Evolutionary conservation across 2,113 vertebrate genomes (phyloP).

Genomic region (Vidua chalybeata): DNA sequence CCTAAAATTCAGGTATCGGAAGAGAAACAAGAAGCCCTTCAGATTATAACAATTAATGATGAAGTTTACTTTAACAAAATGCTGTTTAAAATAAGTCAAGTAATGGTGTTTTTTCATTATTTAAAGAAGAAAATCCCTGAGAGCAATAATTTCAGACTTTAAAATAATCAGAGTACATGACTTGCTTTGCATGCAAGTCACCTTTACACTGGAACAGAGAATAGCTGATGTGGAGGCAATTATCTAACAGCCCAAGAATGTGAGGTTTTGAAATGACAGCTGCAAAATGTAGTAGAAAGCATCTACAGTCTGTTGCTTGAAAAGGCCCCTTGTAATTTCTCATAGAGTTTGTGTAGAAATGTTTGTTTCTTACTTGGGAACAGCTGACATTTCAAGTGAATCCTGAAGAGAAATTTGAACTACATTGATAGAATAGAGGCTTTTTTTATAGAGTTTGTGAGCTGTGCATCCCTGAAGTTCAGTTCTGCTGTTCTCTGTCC

Average conservation of each 20-base stretch:
- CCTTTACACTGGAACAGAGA: slow-evolving; percentile 16
- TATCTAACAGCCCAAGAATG: slow-evolving; percentile 2
- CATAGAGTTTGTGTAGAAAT: not conserved
- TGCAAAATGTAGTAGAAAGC: not conserved
- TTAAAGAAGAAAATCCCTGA: not conserved
- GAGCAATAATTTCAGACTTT: not conserved
- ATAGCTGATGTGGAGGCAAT: not conserved
- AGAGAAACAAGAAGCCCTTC: not conserved
- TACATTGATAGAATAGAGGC: not conserved
- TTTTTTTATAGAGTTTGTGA: not conserved
- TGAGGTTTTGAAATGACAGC: slow-evolving; percentile 30
- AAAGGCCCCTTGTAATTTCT: not conserved
- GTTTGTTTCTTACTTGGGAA: not conserved
- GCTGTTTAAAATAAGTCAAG: not conserved
- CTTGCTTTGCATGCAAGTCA: slow-evolving; percentile 16
- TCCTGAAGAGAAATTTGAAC: not conserved
- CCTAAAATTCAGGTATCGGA: not conserved
- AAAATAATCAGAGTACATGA: not conserved
- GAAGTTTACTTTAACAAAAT: not conserved
- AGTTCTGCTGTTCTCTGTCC: not conserved
- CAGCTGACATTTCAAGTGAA: not conserved
- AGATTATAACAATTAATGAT: not conserved
- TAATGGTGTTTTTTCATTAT: not conserved
- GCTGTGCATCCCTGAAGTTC: not conserved
- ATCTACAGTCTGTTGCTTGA: not conserved